phyloP scores from a whole-genome alignment of 2,797 vertebrate species.

The Trachops cirrhosus region DNA sequence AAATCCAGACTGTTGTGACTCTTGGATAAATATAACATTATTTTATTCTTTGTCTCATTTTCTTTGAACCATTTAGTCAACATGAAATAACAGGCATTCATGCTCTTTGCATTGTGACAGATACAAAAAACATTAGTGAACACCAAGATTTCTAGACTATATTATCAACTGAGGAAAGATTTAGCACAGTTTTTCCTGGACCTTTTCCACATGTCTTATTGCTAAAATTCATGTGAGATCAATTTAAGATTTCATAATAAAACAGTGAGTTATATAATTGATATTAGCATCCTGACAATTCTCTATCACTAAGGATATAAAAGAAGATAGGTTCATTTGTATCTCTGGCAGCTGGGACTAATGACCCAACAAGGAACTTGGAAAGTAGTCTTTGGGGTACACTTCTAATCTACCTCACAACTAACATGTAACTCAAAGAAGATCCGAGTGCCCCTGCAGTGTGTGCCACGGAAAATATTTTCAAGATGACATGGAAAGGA shows the following conservation, averaged over 20 bases:
- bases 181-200: not conserved
- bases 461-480: not conserved
- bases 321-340: not conserved
- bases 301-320: not conserved
- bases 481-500: not conserved
- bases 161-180: not conserved
- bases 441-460: not conserved
- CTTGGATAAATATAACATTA: not conserved
- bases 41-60: conserved; percentile 15
- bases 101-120: not conserved
- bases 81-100: not conserved
- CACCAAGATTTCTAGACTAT: not conserved
- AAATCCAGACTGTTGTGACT: not conserved
- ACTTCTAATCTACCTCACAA: not conserved
- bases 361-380: conserved; percentile 11
- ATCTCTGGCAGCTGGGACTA: not conserved
- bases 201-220: not conserved
- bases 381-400: not conserved
- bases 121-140: not conserved
- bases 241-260: not conserved
- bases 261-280: not conserved
- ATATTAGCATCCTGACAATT: not conserved
- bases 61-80: not conserved
- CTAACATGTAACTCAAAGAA: not conserved
- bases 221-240: not conserved